Conservation (phyloP, 2,888 invertebrate species). For the Sericinus montela region DNA sequence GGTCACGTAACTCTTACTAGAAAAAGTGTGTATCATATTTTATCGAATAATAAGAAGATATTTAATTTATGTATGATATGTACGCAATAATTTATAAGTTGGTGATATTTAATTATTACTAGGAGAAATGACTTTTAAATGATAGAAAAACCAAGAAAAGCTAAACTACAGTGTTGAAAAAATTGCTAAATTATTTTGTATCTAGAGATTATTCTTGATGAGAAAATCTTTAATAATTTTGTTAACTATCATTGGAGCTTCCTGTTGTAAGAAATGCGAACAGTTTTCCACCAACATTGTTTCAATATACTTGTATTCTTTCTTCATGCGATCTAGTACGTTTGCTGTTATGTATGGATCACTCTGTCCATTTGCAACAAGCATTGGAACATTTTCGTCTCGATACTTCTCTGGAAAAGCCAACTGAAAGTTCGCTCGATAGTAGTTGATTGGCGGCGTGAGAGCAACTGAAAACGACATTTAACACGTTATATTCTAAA, state of each 20-base stretch:
- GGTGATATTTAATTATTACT: no score
- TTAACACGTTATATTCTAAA: no score
- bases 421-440: slow-evolving; percentile 65
- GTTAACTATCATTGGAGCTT: slow-evolving; percentile 74
- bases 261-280: slow-evolving; percentile 78
- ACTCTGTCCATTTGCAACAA: slow-evolving; percentile 61
- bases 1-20: no score
- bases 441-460: slow-evolving; percentile 78
- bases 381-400: slow-evolving; percentile 56
- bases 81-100: no score
- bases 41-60: no score
- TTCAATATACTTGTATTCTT: slow-evolving; percentile 59
- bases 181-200: background rate
- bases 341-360: slow-evolving; percentile 53
- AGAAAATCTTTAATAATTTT: slow-evolving; percentile 68
- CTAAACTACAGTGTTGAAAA: no score
- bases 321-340: slow-evolving; percentile 49
- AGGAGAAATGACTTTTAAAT: no score
- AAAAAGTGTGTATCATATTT: no score
- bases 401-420: slow-evolving; percentile 37
- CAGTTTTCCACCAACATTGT: slow-evolving; percentile 59
- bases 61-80: no score
- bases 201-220: slow-evolving; percentile 45
- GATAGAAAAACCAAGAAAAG: no score
- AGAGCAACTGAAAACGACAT: slow-evolving; percentile 61